Evolutionary conservation across 1,140 invertebrate species (phyloP).

Genomic region (Drosophila repleta): DNA sequence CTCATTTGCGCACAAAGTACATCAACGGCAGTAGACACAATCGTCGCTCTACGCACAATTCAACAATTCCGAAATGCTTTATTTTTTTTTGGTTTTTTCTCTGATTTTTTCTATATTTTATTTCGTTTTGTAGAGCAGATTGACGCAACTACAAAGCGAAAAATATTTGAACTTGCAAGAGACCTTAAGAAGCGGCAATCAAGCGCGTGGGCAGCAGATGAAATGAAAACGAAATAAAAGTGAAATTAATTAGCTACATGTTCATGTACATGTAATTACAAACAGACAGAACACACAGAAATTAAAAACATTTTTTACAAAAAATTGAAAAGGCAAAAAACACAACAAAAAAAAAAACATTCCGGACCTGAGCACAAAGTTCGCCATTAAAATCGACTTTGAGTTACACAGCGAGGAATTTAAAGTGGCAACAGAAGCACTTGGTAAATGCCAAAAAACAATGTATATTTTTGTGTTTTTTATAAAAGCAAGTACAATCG

Average conservation of each 20-base stretch:
- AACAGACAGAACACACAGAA: slow-evolving; percentile 55
- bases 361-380: slow-evolving; percentile 16
- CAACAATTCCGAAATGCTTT: slow-evolving; percentile 48
- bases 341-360: not conserved
- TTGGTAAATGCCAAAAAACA: slow-evolving; percentile 42
- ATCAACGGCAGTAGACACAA: slow-evolving; percentile 20
- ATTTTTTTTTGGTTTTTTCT: slow-evolving; percentile 12
- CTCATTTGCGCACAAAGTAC: slow-evolving; percentile 74
- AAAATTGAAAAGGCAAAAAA: not conserved
- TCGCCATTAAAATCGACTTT: slow-evolving; percentile 44
- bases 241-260: slow-evolving; percentile 78
- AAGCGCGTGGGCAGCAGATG: slow-evolving; percentile 50
- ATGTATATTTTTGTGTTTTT: slow-evolving; percentile 18
- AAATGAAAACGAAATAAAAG: slow-evolving; percentile 44
- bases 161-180: slow-evolving; percentile 71
- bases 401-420: slow-evolving; percentile 69
- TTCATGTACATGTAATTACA: slow-evolving; percentile 68
- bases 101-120: slow-evolving; percentile 15
- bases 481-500: slow-evolving; percentile 53
- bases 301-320: slow-evolving; percentile 63
- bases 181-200: slow-evolving; percentile 66
- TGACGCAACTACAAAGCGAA: slow-evolving; percentile 74
- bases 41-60: slow-evolving; percentile 55
- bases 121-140: slow-evolving; percentile 22
- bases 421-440: slow-evolving; percentile 64